phyloP scores from a whole-genome alignment of 2,888 invertebrate genomes.

The Globia sparganii region DNA sequence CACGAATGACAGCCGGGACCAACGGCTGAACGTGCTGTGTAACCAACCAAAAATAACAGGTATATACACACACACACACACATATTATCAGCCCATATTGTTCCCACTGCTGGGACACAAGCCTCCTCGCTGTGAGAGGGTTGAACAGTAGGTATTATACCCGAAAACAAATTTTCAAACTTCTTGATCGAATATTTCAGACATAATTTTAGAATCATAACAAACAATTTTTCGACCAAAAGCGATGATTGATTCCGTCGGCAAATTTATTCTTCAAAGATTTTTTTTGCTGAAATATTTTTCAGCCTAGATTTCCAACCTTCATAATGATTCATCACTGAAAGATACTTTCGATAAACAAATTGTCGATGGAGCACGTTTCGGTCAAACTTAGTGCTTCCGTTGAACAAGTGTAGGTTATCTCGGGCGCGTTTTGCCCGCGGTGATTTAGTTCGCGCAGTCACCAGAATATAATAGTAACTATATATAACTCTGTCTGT shows the following conservation, averaged over 20 bases:
- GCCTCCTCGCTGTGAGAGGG: too few species aligned
- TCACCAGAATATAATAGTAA: not conserved
- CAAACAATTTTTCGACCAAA: constrained; percentile 4
- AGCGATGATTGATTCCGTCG: constrained; percentile 32
- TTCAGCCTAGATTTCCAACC: constrained; percentile 7
- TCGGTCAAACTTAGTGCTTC: constrained; percentile 20
- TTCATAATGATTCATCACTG: constrained; percentile 30
- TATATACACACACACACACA: too few species aligned
- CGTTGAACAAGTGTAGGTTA: not conserved
- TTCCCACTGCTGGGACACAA: not conserved
- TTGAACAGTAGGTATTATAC: not conserved
- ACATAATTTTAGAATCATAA: constrained; percentile 13
- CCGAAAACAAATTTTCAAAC: not conserved
- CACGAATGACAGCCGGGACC: too few species aligned
- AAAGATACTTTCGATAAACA: constrained; percentile 37
- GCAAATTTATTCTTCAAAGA: not conserved
- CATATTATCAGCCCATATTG: too few species aligned
- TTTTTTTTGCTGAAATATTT: constrained; percentile 16
- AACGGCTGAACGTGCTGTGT: too few species aligned
- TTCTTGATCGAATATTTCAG: not conserved
- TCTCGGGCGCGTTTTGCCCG: too few species aligned
- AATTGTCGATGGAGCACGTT: not conserved
- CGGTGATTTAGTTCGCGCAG: not conserved
- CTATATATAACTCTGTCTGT: not conserved
- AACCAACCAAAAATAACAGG: too few species aligned